Percentiles rank a stretch among this genome's conserved stretches.
phyloP scores from a whole-genome alignment of 2,888 invertebrate genomes.

The Drosophila merina region DNA sequence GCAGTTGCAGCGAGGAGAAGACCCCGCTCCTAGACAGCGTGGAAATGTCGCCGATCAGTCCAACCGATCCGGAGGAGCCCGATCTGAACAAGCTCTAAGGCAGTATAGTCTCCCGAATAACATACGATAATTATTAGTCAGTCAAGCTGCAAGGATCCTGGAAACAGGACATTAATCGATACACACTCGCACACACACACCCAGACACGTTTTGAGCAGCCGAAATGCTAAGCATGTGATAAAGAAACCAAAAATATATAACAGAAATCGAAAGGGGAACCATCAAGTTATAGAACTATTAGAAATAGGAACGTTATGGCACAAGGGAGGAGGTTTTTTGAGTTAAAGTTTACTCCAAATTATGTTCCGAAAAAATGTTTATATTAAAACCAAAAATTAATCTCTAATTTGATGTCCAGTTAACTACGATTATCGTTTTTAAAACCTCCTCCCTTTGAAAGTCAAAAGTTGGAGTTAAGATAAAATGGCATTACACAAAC shows the following conservation, averaged over 20 bases:
- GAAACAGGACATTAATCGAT: not conserved
- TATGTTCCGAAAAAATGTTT: too few relatives aligned
- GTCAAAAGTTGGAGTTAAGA: conserved; percentile 24
- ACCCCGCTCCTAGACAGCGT: conserved; percentile 84
- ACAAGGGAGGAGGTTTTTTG: not conserved
- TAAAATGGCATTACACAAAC: conserved; percentile 15
- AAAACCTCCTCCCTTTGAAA: not conserved
- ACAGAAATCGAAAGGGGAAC: conserved; percentile 41
- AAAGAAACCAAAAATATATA: conserved; percentile 49
- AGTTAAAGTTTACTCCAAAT: too few relatives aligned
- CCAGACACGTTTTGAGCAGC: conserved; percentile 57
- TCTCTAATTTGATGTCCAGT: not conserved
- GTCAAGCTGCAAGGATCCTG: not conserved
- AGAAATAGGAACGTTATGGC: conserved; percentile 35
- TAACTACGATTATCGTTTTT: too few relatives aligned
- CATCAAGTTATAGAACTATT: conserved; percentile 56
- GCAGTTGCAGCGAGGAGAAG: conserved; percentile 83
- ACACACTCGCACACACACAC: conserved; percentile 27
- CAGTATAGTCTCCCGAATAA: not conserved
- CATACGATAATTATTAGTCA: not conserved
- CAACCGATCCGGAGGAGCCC: conserved; percentile 77
- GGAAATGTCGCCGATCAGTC: conserved; percentile 84
- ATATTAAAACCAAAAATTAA: not conserved
- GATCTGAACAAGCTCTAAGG: conserved; percentile 72
- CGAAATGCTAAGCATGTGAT: conserved; percentile 77